Base-by-base conservation (phyloP, 2,888 invertebrate genomes). In the Bellardia bayeri region DNA sequence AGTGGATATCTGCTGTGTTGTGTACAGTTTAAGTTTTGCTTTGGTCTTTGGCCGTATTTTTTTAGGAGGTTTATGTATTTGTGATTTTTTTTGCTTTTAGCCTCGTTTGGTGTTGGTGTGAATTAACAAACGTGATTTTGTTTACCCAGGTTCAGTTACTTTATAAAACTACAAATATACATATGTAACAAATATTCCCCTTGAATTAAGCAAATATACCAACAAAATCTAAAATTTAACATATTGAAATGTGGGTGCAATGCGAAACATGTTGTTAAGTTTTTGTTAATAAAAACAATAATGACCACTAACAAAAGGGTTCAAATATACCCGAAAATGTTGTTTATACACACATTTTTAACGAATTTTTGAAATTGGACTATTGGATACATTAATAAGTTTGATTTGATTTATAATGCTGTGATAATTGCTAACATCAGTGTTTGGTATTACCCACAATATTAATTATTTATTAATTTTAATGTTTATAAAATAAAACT, bases 41-140 rank as follows among this genome's bases (percentile, higher is more conserved):
- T 63, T 33, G 13, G 45, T 49, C 42, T 14, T 85, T 75, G 61
- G n/a, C n/a, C 9, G 4, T 40, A 61, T 40, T 54, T 69, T 71
- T 49, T 9, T 51, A 30, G 42, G 7, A 23, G 45, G n/a, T 51
- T 78, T 56, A 23, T 58, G 30, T 63, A 40, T 64, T 74, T 66
- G 45, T 78, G 3, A 11, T 63, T 61, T 56, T 66, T 42, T 78
- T 49, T 45, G 23, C 63, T 72, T 13, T 85, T 82, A 64, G 78
- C 74, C 82, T 85, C 51, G 54, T 71, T 85, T 82, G 56, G 56
- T 66, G 30, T 79, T 79, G 75, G 84, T 76, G 82, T 85, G 56
- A 82, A 87, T 84, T 75, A 74, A 82, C 7, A 79, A 87, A 87
- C 87, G 85, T 87, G 85, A 87, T 87, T 82, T 85, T 85, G 69